These are phyloP conservation scores for Callinectes sapidus DNA, from an alignment of 2,888 invertebrate genomes.

Conservation along the genomic window DNA sequence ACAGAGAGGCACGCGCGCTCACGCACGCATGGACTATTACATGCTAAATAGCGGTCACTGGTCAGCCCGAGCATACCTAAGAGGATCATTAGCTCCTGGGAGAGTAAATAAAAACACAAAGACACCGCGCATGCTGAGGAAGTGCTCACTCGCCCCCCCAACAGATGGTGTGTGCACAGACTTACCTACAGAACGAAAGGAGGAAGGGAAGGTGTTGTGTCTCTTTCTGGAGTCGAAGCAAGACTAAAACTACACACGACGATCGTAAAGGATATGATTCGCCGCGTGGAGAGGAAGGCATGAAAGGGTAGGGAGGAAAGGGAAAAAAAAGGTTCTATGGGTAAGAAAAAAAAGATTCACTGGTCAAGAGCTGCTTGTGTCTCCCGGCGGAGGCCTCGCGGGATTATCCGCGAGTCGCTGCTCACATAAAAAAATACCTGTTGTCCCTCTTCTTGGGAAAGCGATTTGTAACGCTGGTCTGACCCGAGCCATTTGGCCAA, in stretches of 20 bases:
- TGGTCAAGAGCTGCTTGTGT: neutral
- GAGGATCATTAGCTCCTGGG: slow-evolving; percentile 33
- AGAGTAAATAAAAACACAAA: slow-evolving; percentile 42
- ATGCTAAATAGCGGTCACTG: slow-evolving; percentile 57
- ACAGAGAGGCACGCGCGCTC: slow-evolving; percentile 6
- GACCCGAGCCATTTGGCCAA: slow-evolving; percentile 62
- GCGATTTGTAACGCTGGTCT: slow-evolving; percentile 58
- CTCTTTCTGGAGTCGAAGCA: neutral
- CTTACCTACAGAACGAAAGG: neutral
- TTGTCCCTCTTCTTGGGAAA: neutral
- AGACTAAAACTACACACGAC: slow-evolving; percentile 48
- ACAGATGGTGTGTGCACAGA: slow-evolving; percentile 2
- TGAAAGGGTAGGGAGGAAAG: slow-evolving; percentile 40
- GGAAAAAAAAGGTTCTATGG: slow-evolving; percentile 44
- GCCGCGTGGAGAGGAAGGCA: slow-evolving; percentile 9
- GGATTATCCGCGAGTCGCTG: slow-evolving; percentile 46
- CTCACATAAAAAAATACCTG: slow-evolving; percentile 42
- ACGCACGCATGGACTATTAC: neutral
- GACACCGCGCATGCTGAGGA: neutral
- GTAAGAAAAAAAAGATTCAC: neutral
- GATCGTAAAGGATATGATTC: slow-evolving; percentile 53
- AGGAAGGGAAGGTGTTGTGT: neutral
- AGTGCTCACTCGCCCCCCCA: neutral
- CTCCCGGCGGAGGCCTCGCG: slow-evolving; percentile 4
- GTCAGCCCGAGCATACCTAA: slow-evolving; percentile 49